Conservation (phyloP, 1,140 invertebrate genomes). For the Zophobas morio region DNA sequence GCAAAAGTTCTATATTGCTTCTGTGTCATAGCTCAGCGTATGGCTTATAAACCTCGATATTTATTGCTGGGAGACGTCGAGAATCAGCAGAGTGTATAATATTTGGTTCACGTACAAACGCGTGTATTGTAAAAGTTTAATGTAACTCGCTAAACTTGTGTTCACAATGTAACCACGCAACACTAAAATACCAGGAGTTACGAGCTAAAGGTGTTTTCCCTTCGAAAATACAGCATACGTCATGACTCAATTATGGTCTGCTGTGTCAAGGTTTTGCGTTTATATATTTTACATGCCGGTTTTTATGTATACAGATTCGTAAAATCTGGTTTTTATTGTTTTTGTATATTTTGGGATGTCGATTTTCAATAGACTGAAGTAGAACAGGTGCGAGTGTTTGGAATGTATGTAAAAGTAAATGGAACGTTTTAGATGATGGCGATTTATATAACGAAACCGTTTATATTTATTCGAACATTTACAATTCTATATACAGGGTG, state of each 20-base stretch:
- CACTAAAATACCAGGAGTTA: constrained; percentile 18
- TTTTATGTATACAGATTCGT: neutral
- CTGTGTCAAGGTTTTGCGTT: neutral
- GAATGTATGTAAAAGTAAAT: too few species aligned
- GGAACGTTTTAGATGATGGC: too few species aligned
- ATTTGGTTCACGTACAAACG: constrained; percentile 38
- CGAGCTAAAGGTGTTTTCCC: constrained; percentile 9
- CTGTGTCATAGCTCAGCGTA: neutral
- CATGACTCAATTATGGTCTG: constrained; percentile 18
- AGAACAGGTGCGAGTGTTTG: too few species aligned
- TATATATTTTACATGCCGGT: neutral
- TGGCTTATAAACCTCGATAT: constrained; percentile 25
- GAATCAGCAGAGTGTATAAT: constrained; percentile 33
- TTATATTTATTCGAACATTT: too few species aligned
- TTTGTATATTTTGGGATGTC: neutral
- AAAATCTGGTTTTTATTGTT: neutral
- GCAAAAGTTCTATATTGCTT: neutral
- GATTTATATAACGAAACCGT: too few species aligned
- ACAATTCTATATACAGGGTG: too few species aligned
- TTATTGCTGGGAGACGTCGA: constrained; percentile 13
- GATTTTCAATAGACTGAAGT: too few species aligned
- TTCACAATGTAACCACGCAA: constrained; percentile 29
- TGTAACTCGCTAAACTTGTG: constrained; percentile 32
- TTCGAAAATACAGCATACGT: constrained; percentile 1
- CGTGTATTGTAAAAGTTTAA: constrained; percentile 42